Conservation (phyloP, 2,113 vertebrate genomes). For the Ameiurus melas region DNA sequence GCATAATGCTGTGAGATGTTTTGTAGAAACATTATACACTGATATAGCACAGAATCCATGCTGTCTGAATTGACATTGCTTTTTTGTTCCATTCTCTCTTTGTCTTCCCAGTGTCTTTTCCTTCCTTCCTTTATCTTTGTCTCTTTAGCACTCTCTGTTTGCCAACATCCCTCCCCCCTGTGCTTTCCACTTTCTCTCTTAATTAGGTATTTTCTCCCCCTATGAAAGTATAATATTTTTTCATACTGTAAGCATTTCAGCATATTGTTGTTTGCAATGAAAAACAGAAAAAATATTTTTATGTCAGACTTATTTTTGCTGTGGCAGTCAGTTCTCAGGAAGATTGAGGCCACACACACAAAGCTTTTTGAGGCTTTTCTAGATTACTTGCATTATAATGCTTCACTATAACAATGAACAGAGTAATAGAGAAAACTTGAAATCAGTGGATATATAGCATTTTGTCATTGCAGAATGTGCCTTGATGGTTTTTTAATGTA, state of each 20-base stretch:
- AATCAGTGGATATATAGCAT: background rate
- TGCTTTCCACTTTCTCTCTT: conserved; percentile 34
- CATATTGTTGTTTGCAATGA: conserved; percentile 55
- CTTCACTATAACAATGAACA: background rate
- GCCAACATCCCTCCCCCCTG: background rate
- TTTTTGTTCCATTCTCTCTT: background rate
- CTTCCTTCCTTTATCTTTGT: background rate
- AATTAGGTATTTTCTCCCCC: conserved; percentile 59
- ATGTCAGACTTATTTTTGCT: background rate
- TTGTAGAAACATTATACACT: background rate
- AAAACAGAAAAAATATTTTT: background rate
- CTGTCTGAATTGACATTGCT: background rate
- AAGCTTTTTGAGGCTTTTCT: background rate
- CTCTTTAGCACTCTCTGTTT: conserved; percentile 38
- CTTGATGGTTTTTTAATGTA: background rate
- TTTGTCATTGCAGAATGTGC: background rate
- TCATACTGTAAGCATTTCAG: conserved; percentile 59
- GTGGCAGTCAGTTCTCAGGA: background rate
- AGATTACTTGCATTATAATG: background rate
- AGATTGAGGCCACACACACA: background rate
- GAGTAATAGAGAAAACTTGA: background rate
- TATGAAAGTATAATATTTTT: conserved; percentile 48
- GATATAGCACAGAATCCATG: background rate
- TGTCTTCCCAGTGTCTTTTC: background rate
- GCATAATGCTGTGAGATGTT: background rate